Percentiles rank a stretch among this genome's conserved stretches.
Evolutionary conservation across 2,113 vertebrate genomes (phyloP).

Genomic region (Symphodus melops): DNA sequence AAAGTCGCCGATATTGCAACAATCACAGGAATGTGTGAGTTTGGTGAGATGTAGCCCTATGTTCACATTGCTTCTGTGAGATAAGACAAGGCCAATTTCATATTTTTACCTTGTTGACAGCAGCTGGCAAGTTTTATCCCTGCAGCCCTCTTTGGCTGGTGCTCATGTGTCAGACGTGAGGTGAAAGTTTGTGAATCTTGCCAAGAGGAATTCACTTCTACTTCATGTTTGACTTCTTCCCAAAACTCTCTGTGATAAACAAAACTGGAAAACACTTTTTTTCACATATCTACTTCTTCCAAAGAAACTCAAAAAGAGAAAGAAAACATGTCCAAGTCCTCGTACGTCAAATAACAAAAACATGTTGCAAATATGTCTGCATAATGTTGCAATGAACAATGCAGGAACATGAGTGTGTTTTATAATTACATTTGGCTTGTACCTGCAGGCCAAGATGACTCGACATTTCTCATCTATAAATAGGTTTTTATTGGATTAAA

Average conservation of each 20-base stretch:
- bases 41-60: slow-evolving; percentile 62
- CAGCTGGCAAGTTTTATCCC: slow-evolving; percentile 53
- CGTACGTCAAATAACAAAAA: not conserved
- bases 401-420: too few species aligned
- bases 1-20: slow-evolving; percentile 55
- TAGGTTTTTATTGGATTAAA: too few species aligned
- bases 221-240: slow-evolving; percentile 9
- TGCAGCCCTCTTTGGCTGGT: slow-evolving; percentile 36
- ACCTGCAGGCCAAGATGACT: too few species aligned
- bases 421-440: too few species aligned
- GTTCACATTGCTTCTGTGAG: slow-evolving; percentile 65
- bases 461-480: too few species aligned
- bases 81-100: slow-evolving; percentile 77
- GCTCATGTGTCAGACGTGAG: slow-evolving; percentile 57
- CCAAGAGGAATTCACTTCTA: slow-evolving; percentile 26
- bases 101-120: slow-evolving; percentile 62
- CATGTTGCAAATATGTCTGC: too few species aligned
- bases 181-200: slow-evolving; percentile 40
- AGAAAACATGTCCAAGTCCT: not conserved
- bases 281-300: not conserved
- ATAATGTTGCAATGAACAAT: too few species aligned
- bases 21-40: slow-evolving; percentile 64
- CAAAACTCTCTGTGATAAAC: slow-evolving; percentile 23
- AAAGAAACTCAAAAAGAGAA: not conserved
- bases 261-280: not conserved